Evolutionary conservation across 2,888 invertebrate species (phyloP).

Genomic region (Heteromurus nitidus): DNA sequence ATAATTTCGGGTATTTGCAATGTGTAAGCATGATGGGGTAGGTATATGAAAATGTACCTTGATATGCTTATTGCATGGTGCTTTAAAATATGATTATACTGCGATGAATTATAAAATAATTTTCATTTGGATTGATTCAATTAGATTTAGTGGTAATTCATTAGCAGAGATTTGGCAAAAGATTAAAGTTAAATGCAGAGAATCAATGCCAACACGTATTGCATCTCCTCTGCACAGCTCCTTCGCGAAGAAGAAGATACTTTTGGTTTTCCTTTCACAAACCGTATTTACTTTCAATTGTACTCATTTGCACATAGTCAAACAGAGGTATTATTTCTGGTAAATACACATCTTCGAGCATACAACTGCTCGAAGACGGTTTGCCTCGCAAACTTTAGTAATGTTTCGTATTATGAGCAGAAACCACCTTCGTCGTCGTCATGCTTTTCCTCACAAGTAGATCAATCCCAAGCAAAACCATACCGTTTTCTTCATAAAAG

Average conservation of each 20-base stretch:
- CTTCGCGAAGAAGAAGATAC: background rate
- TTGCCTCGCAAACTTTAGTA: no score
- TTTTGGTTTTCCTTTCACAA: constrained; percentile 11
- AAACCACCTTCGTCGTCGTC: constrained; percentile 44
- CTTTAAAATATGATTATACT: background rate
- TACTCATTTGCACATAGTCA: constrained; percentile 18
- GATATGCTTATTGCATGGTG: no score
- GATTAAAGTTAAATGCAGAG: no score
- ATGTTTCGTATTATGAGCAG: no score
- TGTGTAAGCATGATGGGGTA: background rate
- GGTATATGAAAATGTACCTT: no score
- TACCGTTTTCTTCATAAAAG: constrained; percentile 3
- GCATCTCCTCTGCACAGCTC: background rate
- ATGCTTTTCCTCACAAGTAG: constrained; percentile 70
- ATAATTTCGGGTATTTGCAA: background rate
- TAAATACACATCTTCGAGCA: no score
- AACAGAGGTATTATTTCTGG: no score
- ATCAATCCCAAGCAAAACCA: constrained; percentile 52
- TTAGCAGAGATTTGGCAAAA: background rate
- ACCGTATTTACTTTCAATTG: constrained; percentile 34
- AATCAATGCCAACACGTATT: background rate
- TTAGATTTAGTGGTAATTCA: constrained; percentile 9
- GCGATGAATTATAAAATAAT: constrained; percentile 1
- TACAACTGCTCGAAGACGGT: no score
- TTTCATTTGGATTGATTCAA: constrained; percentile 10